These are phyloP conservation scores for Hapalemur alaotrensis DNA, from an alignment of 2,797 vertebrate genomes.

Conservation along the genomic window DNA sequence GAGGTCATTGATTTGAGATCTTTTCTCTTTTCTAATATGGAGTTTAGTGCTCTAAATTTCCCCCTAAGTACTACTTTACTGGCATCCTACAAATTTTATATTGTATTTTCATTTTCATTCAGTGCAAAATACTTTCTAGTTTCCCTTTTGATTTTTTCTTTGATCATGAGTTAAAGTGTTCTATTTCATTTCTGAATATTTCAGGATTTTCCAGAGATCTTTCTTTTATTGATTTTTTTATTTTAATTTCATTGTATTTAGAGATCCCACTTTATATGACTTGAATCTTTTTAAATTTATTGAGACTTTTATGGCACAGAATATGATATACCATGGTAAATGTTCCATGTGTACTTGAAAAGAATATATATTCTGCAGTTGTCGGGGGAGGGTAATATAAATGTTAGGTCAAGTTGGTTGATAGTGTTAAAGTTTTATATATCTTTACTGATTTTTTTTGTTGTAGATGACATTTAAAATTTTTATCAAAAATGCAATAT, in stretches of 20 bases:
- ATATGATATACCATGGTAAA: slow-evolving; percentile 1
- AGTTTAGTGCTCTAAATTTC: not conserved
- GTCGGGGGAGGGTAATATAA: not conserved
- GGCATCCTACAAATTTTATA: not conserved
- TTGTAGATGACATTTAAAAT: not conserved
- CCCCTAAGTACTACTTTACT: not conserved
- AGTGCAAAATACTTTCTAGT: not conserved
- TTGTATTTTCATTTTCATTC: slow-evolving; percentile 19
- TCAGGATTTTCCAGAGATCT: slow-evolving; percentile 26
- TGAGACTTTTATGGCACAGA: slow-evolving; percentile 15
- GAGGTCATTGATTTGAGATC: not conserved
- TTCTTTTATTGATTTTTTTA: slow-evolving; percentile 29
- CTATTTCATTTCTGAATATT: slow-evolving; percentile 31
- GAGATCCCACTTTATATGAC: slow-evolving; percentile 1
- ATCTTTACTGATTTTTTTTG: slow-evolving; percentile 30
- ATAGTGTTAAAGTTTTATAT: not conserved
- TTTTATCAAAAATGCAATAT: not conserved
- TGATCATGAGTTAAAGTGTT: not conserved
- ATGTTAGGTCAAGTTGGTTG: slow-evolving; percentile 2
- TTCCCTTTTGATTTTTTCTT: slow-evolving; percentile 23
- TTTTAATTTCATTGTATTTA: slow-evolving; percentile 36
- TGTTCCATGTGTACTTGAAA: not conserved
- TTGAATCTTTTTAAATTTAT: slow-evolving; percentile 37
- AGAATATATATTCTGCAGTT: slow-evolving; percentile 8
- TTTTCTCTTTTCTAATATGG: not conserved